phyloP scores from a whole-genome alignment of 2,797 vertebrate genomes.

The Kryptopterus vitreolus region DNA sequence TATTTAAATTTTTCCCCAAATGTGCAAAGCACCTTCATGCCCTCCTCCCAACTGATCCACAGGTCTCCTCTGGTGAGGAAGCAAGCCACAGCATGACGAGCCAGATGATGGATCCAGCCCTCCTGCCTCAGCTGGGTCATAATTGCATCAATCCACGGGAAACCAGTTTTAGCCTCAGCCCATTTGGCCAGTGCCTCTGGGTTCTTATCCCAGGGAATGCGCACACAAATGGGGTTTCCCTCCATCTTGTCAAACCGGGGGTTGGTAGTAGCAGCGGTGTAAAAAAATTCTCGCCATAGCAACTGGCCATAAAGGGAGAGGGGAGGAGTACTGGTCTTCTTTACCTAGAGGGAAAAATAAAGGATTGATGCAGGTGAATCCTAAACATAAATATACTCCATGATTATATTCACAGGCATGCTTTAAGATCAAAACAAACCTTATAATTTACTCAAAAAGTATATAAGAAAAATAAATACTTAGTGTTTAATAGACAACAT shows the following conservation, averaged over 20 bases:
- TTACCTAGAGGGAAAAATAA: conserved; percentile 66
- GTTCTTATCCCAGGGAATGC: conserved; percentile 78
- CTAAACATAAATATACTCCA: not conserved
- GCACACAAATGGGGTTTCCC: conserved; percentile 77
- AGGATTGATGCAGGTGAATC: not conserved
- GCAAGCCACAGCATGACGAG: conserved; percentile 90
- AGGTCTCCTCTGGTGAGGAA: conserved; percentile 92
- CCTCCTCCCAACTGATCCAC: conserved; percentile 92
- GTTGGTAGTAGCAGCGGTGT: conserved; percentile 76
- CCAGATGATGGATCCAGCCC: conserved; percentile 96
- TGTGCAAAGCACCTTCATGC: conserved; percentile 73
- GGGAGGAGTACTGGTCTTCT: conserved; percentile 75
- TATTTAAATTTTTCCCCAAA: not conserved
- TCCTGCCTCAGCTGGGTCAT: conserved; percentile 96
- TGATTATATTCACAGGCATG: not conserved
- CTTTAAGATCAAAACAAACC: not conserved
- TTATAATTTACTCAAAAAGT: not conserved
- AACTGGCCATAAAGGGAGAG: conserved; percentile 77
- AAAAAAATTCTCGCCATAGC: conserved; percentile 79
- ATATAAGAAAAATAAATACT: not conserved
- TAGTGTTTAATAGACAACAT: not conserved
- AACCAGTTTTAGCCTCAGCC: conserved; percentile 79
- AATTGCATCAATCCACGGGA: conserved; percentile 98
- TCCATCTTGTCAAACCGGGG: conserved; percentile 79
- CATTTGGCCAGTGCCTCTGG: conserved; percentile 75